These are phyloP conservation scores for Orius laevigatus DNA, from an alignment of 1,140 invertebrate species.

Conservation along the genomic window DNA sequence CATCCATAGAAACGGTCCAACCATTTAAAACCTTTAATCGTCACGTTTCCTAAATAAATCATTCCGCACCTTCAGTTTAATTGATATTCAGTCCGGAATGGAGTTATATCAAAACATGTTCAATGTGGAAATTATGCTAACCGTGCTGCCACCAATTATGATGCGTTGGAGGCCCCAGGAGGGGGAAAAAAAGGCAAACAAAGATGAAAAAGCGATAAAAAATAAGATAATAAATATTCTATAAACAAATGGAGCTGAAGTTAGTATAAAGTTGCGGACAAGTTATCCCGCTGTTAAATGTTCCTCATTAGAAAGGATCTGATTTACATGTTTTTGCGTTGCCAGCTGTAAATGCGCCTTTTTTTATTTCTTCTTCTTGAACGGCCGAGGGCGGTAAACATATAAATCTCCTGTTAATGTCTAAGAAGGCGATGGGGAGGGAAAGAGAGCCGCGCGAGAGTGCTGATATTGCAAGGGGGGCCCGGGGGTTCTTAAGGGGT, in stretches of 20 bases:
- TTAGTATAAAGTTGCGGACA: neutral
- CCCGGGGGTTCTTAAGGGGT: neutral
- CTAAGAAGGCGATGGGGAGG: neutral
- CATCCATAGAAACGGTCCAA: too few relatives aligned
- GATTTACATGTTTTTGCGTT: slow-evolving; percentile 5
- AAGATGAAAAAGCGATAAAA: neutral
- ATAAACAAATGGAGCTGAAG: neutral
- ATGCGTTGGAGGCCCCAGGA: too few relatives aligned
- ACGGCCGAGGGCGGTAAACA: neutral
- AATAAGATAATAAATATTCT: neutral
- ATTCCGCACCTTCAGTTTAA: too few relatives aligned
- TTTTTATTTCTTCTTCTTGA: neutral
- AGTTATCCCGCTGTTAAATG: slow-evolving; percentile 4
- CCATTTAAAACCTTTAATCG: too few relatives aligned
- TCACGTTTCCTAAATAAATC: too few relatives aligned
- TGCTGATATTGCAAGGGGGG: slow-evolving; percentile 1
- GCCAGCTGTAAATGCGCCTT: slow-evolving; percentile 1
- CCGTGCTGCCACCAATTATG: too few relatives aligned
- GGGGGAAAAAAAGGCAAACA: neutral
- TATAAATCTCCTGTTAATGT: slow-evolving; percentile 3
- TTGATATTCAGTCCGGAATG: too few relatives aligned
- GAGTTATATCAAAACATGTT: too few relatives aligned
- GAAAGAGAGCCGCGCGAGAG: neutral
- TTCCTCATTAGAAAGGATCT: slow-evolving; percentile 3
- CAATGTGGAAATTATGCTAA: too few relatives aligned